phyloP scores from a whole-genome alignment of 1,140 invertebrate genomes.

The Nasonia vitripennis region DNA sequence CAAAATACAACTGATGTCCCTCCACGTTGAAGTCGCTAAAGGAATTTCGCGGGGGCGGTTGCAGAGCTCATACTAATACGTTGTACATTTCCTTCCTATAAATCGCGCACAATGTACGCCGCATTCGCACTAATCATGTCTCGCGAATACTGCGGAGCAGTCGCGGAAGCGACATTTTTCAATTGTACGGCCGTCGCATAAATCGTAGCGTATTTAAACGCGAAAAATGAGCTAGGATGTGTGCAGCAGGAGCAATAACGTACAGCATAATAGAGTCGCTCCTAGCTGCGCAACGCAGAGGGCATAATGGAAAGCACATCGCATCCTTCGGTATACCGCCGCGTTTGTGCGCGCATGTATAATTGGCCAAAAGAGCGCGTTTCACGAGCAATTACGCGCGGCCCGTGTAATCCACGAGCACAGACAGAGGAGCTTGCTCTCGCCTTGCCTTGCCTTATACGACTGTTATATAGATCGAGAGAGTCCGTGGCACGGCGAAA shows the following conservation, averaged over 20 bases:
- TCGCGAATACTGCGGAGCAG: background rate
- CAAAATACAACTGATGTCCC: too few species aligned
- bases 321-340: background rate
- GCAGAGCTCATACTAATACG: background rate
- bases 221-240: background rate
- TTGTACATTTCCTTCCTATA: background rate
- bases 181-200: background rate
- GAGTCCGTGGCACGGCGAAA: background rate
- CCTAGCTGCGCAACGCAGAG: background rate
- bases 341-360: background rate
- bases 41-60: too few species aligned
- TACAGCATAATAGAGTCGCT: background rate
- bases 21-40: too few species aligned
- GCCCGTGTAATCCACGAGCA: background rate
- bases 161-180: conserved; percentile 15
- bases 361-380: conserved; percentile 18
- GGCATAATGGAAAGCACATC: conserved; percentile 7
- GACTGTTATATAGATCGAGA: background rate
- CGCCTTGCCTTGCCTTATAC: background rate
- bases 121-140: background rate
- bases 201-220: background rate
- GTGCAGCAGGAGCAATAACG: too few species aligned
- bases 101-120: background rate
- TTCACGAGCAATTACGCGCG: conserved; percentile 4
- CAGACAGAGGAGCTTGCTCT: background rate